Conservation (phyloP, 2,113 vertebrate species). For the Takifugu bimaculatus region DNA sequence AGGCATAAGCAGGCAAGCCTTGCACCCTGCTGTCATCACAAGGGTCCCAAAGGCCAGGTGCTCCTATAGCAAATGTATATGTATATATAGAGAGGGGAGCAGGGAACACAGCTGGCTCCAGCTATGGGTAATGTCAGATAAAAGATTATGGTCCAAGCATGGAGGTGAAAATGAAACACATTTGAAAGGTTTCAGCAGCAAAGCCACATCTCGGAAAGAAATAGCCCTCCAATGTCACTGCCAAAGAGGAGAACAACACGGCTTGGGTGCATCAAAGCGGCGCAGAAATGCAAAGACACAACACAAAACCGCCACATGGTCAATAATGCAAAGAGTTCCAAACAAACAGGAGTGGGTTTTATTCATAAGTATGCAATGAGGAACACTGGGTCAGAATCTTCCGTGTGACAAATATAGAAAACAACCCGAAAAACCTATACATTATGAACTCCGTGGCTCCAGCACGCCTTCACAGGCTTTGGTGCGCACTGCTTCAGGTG, state of each 20-base stretch:
- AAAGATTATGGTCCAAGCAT: constrained; percentile 35
- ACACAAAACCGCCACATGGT: too few species aligned
- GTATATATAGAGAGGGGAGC: constrained; percentile 19
- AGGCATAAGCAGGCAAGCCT: constrained; percentile 18
- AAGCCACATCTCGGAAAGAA: constrained; percentile 17
- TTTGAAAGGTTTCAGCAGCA: constrained; percentile 31
- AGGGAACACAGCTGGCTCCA: constrained; percentile 53
- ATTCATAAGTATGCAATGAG: neutral
- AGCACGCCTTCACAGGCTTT: too few species aligned
- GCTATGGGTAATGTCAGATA: constrained; percentile 45
- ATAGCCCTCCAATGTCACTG: constrained; percentile 12
- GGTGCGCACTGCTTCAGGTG: neutral
- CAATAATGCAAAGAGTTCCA: too few species aligned
- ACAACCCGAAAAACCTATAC: too few species aligned
- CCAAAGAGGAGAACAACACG: neutral
- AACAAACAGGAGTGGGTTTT: neutral
- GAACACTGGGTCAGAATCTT: neutral
- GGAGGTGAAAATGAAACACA: constrained; percentile 73
- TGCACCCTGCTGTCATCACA: constrained; percentile 6
- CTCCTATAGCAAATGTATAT: constrained; percentile 20
- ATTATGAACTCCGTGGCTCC: too few species aligned
- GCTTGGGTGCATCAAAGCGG: too few species aligned
- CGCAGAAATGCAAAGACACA: too few species aligned
- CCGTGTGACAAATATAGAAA: neutral
- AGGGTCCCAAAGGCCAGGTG: constrained; percentile 14